Percentiles rank a stretch among this genome's conserved stretches.
Conservation (phyloP, 2,113 vertebrate species). For the Urocolius indicus region DNA sequence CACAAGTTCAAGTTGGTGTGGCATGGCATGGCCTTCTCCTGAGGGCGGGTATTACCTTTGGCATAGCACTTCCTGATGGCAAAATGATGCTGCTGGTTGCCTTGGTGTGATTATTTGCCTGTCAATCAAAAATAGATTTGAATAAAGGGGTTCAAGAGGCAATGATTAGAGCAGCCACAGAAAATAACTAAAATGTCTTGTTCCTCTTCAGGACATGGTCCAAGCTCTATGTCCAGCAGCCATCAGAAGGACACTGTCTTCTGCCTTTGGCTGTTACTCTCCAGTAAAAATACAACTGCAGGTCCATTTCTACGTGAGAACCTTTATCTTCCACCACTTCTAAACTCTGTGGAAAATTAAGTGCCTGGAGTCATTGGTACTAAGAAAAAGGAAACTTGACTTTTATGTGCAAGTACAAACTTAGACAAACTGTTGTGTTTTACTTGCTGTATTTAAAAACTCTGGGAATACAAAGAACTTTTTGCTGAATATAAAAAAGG, state of each 20-base stretch:
- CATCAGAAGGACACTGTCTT: neutral
- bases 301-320: neutral
- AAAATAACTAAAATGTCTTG: neutral
- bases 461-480: neutral
- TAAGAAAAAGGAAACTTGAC: neutral
- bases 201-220: neutral
- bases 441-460: neutral
- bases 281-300: neutral
- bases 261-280: neutral
- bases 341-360: neutral
- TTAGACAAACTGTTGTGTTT: neutral
- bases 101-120: fast-evolving
- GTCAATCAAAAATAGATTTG: neutral
- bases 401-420: neutral
- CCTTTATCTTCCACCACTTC: neutral
- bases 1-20: neutral
- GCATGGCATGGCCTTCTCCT: neutral
- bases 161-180: neutral
- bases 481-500: neutral
- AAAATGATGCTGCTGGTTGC: neutral
- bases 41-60: neutral
- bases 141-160: neutral
- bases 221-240: neutral
- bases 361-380: neutral
- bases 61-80: neutral